Percentiles rank a stretch among this genome's conserved stretches.
These are phyloP conservation scores for Oryzias javanicus DNA, from an alignment of 2,113 vertebrate species.

Conservation along the genomic window DNA sequence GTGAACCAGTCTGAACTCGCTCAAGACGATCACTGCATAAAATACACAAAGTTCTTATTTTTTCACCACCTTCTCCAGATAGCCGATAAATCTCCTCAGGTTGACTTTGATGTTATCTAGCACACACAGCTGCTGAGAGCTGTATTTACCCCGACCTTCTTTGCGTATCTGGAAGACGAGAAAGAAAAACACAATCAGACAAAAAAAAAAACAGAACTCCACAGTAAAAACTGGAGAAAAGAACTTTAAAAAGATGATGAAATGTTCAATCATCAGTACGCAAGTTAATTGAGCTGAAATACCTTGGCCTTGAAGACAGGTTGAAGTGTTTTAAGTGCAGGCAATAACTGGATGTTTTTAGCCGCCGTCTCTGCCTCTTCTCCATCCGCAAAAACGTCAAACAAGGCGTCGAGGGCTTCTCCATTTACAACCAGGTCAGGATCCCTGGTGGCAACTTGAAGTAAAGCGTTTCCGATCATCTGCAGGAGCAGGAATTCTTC, in stretches of 20 bases:
- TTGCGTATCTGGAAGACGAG: slow-evolving; percentile 83
- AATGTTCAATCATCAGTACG: neutral
- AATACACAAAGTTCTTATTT: slow-evolving; percentile 51
- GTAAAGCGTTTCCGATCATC: slow-evolving; percentile 90
- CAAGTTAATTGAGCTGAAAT: slow-evolving; percentile 3
- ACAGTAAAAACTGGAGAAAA: neutral
- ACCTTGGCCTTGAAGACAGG: slow-evolving; percentile 92
- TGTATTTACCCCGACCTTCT: slow-evolving; percentile 86
- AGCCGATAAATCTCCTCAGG: slow-evolving; percentile 91
- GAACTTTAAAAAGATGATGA: neutral
- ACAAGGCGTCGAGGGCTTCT: slow-evolving; percentile 92
- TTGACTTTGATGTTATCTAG: slow-evolving; percentile 94
- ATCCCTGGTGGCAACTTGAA: slow-evolving; percentile 86
- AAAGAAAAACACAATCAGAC: neutral
- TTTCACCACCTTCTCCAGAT: slow-evolving; percentile 85
- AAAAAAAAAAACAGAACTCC: neutral
- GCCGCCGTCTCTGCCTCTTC: slow-evolving; percentile 87
- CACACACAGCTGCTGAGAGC: slow-evolving; percentile 89
- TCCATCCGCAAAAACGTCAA: slow-evolving; percentile 96
- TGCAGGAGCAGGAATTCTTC: slow-evolving; percentile 52
- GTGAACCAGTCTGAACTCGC: slow-evolving; percentile 16
- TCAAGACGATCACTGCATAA: neutral
- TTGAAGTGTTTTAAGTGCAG: slow-evolving; percentile 86
- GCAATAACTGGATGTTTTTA: slow-evolving; percentile 82
- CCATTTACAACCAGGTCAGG: slow-evolving; percentile 87